Evolutionary conservation across 2,113 vertebrate genomes (phyloP).

Genomic region (Seriola dumerili): DNA sequence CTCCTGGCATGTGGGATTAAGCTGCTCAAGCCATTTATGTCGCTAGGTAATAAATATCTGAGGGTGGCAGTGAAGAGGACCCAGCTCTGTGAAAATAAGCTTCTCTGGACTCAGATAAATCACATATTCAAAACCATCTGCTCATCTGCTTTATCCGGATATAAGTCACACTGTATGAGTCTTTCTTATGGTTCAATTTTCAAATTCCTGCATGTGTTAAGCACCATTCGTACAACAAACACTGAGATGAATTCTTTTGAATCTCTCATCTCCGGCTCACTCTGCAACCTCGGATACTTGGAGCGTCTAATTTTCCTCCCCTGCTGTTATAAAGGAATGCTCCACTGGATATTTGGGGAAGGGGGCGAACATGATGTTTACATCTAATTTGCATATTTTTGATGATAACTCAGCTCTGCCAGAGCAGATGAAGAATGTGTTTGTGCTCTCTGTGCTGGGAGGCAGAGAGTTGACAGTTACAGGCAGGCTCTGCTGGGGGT

Average conservation of each 20-base stretch:
- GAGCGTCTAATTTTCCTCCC: slow-evolving; percentile 41
- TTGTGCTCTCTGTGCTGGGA: slow-evolving; percentile 11
- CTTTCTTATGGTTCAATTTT: slow-evolving; percentile 2
- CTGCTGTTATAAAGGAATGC: slow-evolving; percentile 55
- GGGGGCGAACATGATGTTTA: slow-evolving; percentile 31
- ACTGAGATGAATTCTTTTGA: slow-evolving; percentile 38
- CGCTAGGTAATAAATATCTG: slow-evolving; percentile 51
- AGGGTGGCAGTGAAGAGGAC: slow-evolving; percentile 28
- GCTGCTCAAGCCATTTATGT: slow-evolving; percentile 49
- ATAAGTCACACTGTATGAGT: slow-evolving; percentile 21
- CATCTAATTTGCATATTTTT: slow-evolving; percentile 57
- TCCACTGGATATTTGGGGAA: slow-evolving; percentile 32
- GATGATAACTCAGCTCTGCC: slow-evolving; percentile 16
- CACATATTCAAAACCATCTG: slow-evolving; percentile 26
- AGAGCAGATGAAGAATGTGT: slow-evolving; percentile 15
- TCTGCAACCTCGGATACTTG: slow-evolving; percentile 41
- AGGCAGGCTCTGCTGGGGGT: slow-evolving; percentile 49
- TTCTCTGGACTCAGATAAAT: slow-evolving; percentile 23
- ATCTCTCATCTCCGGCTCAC: slow-evolving; percentile 29
- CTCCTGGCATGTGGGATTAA: slow-evolving; percentile 60
- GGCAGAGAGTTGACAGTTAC: slow-evolving; percentile 25
- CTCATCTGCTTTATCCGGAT: slow-evolving; percentile 26
- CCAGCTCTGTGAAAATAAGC: slow-evolving; percentile 37
- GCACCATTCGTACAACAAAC: slow-evolving; percentile 34
- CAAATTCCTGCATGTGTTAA: slow-evolving; percentile 46